Conservation (phyloP, 1,140 invertebrate genomes). For the Scaptomyza graminum region DNA sequence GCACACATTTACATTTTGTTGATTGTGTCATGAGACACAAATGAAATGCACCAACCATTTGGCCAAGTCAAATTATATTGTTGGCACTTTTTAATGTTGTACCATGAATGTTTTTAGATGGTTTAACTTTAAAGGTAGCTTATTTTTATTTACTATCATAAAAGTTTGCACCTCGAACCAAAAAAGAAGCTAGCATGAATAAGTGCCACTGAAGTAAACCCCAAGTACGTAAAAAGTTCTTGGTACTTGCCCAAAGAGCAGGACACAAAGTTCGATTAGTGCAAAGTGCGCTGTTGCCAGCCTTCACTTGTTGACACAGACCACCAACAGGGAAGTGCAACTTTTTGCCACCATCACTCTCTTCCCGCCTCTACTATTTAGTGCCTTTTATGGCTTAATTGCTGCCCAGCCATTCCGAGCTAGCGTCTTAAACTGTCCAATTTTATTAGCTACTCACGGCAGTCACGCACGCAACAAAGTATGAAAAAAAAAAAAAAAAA, state of each 20-base stretch:
- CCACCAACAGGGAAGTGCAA: constrained; percentile 14
- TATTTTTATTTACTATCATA: constrained; percentile 43
- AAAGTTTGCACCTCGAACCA: constrained; percentile 10
- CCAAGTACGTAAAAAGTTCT: constrained; percentile 34
- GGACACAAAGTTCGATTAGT: constrained; percentile 51
- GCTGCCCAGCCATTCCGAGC: constrained; percentile 30
- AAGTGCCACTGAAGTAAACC: constrained; percentile 8
- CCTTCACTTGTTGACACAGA: constrained; percentile 45
- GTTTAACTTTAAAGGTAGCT: constrained; percentile 38
- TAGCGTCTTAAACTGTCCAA: constrained; percentile 47
- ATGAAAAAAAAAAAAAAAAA: not conserved
- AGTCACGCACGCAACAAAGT: constrained; percentile 44
- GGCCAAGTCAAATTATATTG: constrained; percentile 16
- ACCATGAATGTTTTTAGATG: constrained; percentile 7
- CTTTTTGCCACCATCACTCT: constrained; percentile 16
- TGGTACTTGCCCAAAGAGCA: constrained; percentile 31
- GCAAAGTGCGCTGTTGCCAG: constrained; percentile 47
- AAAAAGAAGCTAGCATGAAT: not conserved
- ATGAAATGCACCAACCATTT: constrained; percentile 17
- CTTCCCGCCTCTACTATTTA: constrained; percentile 28
- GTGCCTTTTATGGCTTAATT: constrained; percentile 55
- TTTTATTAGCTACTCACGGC: constrained; percentile 54
- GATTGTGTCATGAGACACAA: not conserved
- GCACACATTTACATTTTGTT: not conserved
- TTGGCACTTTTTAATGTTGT: constrained; percentile 16